Base-by-base conservation (phyloP, 2,888 invertebrate genomes). In the Horisme vitalbata region DNA sequence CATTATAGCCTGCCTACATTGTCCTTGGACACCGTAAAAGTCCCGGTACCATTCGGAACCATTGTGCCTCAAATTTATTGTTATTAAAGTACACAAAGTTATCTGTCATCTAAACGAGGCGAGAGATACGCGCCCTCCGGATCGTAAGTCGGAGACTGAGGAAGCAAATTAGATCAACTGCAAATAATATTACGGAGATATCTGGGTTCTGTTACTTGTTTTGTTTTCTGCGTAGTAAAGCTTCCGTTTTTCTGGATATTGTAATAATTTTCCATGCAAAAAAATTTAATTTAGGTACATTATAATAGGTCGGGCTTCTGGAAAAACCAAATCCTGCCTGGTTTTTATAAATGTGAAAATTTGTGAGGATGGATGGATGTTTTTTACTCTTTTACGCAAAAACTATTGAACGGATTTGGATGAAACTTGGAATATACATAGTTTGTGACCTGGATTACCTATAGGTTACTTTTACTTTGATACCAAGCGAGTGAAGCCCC, bases 71-170 rank as follows among this genome's bases (percentile, higher is more conserved):
- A 35, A 53, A 58, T 58, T 47, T 58, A 53, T 58, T 44, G 55
- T 55, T 55, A 58, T 55, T 53, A 54, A 44, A 53, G 30, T 38
- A 55, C 39, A 39, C 41, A 43, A 31, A 54, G 55, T 31, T 55
- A 55, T 58, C 55, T 55, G 45, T 58, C 58, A 58, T 58, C 58
- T 53, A 44, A 58, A 54, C 55, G 58, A 55, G 58, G 45, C 50
- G 47, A 48, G 31, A 53, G 46, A 52, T 51, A 50, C 41, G 43
- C 45, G 35, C 38, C 18, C 33, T 31, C 37, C 4, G 36, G 35
- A 44, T 46, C 49, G 39, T 45, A 54, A 52, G 45, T 45, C 39
- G 23, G 24, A 50, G 47, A n/a, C n/a, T n/a, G n/a, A n/a, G n/a
- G 43, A 47, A 45, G 47, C 52, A 50, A 57, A 54, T 55, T 55